Evolutionary conservation across 2,888 invertebrate species (phyloP), one percentile per base, ranked within the genome.

Genomic region (Stratiomys singularior): DNA sequence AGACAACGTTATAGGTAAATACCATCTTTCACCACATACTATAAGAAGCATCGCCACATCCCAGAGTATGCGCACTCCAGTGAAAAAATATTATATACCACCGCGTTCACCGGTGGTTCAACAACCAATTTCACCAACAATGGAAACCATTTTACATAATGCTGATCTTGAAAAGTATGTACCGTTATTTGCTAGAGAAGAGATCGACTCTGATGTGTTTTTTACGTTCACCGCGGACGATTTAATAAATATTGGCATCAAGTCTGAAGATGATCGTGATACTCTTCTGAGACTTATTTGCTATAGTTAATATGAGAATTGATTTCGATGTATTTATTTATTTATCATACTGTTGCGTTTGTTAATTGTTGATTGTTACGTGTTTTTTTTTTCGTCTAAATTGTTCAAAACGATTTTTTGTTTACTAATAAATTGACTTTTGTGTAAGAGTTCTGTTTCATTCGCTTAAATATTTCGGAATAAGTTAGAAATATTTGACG

Each of bases 191-290:
- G 52, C 56, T 28, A 28, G 13, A 3, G 76, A 79, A 44, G 79
- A 79, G 30, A 77, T 79, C 28, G 76, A 79, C 28, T 79, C 52
- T 72, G 21, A 58, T 3, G 63, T 79, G 1, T 79, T 79, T 23
- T 13, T 52, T 37, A 9, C 44, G 30, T 46, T 79, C 27, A 72
- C 63, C 4, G 56, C 27, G 47, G 56, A 77, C 27, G 79, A 79
- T 66, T 56, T 79, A 5, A 23, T 13, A 1, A 3, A 21, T 0
- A 27, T 79, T 28, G 79, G 79, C 18, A 47, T 79, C n/a, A 27
- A 11, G 13, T 11, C 11, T 2, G 0, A 76, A 56, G 13, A 13
- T 1, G 78, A 78, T 23, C 63, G 69, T 18, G 77, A 78, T 52
- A 7, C 64, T 37, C 21, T 78, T 47, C 2, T 78, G n/a, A 71